Percentiles rank a stretch among this genome's conserved stretches.
Evolutionary conservation across 1,140 invertebrate genomes (phyloP).

Genomic region (Nixonia krombeini): DNA sequence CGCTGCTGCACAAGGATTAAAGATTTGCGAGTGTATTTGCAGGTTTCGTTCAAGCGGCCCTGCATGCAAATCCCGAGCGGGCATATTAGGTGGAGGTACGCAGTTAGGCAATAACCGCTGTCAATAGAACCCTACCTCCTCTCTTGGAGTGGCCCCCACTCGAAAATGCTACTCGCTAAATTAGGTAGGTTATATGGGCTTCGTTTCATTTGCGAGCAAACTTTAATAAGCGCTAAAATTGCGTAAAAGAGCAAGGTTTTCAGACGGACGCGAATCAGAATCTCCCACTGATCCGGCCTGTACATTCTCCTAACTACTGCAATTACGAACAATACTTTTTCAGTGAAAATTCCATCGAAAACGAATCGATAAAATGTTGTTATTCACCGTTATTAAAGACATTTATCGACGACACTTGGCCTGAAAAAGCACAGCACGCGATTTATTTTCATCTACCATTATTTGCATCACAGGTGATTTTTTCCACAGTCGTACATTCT

Average conservation of each 20-base stretch:
- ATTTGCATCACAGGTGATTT: no score
- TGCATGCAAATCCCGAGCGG: constrained; percentile 62
- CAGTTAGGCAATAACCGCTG: constrained; percentile 74
- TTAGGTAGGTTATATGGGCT: constrained; percentile 74
- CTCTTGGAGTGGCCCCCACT: constrained; percentile 62
- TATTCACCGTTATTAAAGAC: no score
- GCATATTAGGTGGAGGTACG: constrained; percentile 73
- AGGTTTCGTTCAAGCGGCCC: constrained; percentile 64
- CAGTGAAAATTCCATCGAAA: no score
- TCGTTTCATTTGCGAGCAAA: constrained; percentile 74
- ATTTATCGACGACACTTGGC: no score
- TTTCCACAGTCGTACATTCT: no score
- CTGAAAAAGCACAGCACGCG: no score
- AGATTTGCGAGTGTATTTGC: constrained; percentile 66
- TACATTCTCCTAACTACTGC: constrained; percentile 30
- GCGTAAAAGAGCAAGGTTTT: constrained; percentile 74
- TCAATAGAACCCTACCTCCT: constrained; percentile 68
- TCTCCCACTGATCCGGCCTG: constrained; percentile 47
- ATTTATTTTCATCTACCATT: no score
- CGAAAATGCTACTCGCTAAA: constrained; percentile 73
- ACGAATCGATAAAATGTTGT: not conserved
- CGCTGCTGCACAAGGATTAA: constrained; percentile 60
- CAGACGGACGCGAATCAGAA: constrained; percentile 67
- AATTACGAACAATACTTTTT: constrained; percentile 46
- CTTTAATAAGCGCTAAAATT: constrained; percentile 74